Base-by-base conservation (phyloP, 2,888 invertebrate species). In the Xestia c-nigrum region DNA sequence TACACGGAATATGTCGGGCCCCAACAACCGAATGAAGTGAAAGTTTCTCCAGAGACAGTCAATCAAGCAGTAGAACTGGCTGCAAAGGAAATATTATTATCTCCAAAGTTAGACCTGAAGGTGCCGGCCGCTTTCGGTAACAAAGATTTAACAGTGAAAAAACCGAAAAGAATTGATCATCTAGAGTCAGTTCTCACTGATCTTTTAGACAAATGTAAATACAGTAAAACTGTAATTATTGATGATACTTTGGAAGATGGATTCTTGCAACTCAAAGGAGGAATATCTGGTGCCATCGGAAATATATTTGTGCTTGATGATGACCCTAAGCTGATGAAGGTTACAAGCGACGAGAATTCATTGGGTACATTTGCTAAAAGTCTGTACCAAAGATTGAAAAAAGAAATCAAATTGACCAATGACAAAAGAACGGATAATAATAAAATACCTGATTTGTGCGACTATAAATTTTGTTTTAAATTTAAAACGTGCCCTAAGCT, bases 121-220 rank as follows among this genome's bases (percentile, higher is more conserved):
- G 75, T 86, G 1, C 85, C 81, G 4, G 19, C 66, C 31, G 40
- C 72, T 6, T 86, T 87, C 64, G 87, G 87, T 5, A 87, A 87
- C 43, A 59, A 47, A 21, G 85, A 87, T 50, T 46, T 87, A 43
- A 16, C 47, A 31, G 24, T n/a, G 1, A 84, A 75, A 55, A 31
- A 74, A 19, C 74, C 66, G 43, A 74, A 10, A 2, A 67, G 61
- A 40, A 16, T 78, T 3, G 31, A 63, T 16, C 0, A 55, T 67
- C 19, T 78, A 9, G 21, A 21, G 10, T 7, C n/a, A 0, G n/a
- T 4, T 57, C n/a, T 79, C 3, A 0, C 2, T 0, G 43, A 12
- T 12, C 50, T 72, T n/a, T n/a, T 76, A 24, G 19, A 64, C 4
- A 3, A 64, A 7, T 19, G 14, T 19, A 47, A 71, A 31, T 5